These are phyloP conservation scores for Eurystomus glaucurus DNA, from an alignment of 2,797 vertebrate species.

Conservation along the genomic window DNA sequence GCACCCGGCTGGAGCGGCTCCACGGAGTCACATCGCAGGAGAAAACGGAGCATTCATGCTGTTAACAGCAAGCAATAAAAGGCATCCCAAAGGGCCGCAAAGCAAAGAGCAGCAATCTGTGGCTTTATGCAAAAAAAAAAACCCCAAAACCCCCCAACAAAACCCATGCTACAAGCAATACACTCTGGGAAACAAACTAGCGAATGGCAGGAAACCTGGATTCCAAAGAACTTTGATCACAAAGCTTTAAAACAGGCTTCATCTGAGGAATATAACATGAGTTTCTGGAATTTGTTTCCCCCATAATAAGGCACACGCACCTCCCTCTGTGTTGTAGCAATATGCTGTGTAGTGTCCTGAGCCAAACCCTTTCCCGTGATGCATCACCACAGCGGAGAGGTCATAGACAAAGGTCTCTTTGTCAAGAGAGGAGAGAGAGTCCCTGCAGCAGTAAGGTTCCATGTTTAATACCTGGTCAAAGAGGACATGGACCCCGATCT, in stretches of 20 bases:
- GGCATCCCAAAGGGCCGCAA: not conserved
- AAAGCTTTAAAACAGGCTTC: not conserved
- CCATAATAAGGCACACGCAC: conserved; percentile 86
- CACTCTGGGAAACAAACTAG: not conserved
- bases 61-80: conserved; percentile 12
- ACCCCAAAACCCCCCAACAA: not conserved
- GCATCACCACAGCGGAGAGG: conserved; percentile 99
- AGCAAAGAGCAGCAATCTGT: conserved; percentile 1
- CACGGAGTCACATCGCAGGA: not conserved
- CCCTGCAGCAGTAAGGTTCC: conserved; percentile 98
- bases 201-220: not conserved
- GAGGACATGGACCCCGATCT: conserved; percentile 98
- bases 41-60: conserved; percentile 23
- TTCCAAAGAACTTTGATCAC: not conserved
- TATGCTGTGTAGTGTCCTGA: conserved; percentile 99
- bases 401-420: conserved; percentile 95
- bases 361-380: conserved; percentile 99
- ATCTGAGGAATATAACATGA: not conserved
- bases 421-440: conserved; percentile 90
- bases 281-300: not conserved
- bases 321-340: conserved; percentile 99
- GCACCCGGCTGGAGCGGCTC: conserved; percentile 42
- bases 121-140: not conserved
- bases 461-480: conserved; percentile 99
- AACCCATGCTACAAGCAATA: not conserved